phyloP scores from a whole-genome alignment of 2,797 vertebrate genomes.

The Nannoperca australis region DNA sequence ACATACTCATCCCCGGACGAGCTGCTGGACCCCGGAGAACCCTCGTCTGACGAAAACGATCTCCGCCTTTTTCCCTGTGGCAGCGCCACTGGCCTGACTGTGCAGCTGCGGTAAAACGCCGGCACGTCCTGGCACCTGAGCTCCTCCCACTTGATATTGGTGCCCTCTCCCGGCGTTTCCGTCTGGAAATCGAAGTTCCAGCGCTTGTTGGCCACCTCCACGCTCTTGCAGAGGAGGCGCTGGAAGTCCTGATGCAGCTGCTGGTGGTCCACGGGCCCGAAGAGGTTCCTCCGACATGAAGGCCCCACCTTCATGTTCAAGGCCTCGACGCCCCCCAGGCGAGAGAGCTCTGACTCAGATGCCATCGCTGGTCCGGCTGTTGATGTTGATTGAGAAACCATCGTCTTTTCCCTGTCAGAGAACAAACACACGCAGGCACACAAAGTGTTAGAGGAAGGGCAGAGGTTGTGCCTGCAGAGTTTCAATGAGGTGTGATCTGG shows the following conservation, averaged over 20 bases:
- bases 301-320: conserved; percentile 56
- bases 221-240: conserved; percentile 71
- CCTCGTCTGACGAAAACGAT: conserved; percentile 30
- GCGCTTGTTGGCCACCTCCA: conserved; percentile 82
- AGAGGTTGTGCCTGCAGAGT: conserved; percentile 33
- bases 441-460: conserved; percentile 29
- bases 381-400: conserved; percentile 67
- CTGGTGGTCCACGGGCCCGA: conserved; percentile 86
- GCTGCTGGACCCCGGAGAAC: conserved; percentile 55
- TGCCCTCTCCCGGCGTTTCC: conserved; percentile 64
- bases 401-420: conserved; percentile 72
- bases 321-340: conserved; percentile 61
- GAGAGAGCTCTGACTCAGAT: conserved; percentile 47
- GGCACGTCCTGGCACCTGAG: conserved; percentile 82
- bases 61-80: background rate
- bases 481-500: conserved; percentile 59
- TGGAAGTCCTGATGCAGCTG: conserved; percentile 87
- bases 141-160: conserved; percentile 84
- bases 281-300: conserved; percentile 83
- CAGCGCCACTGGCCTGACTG: conserved; percentile 38
- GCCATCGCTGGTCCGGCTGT: conserved; percentile 20
- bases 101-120: conserved; percentile 82
- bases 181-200: conserved; percentile 88
- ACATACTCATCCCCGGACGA: conserved; percentile 76
- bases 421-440: conserved; percentile 21